Evolutionary conservation across 1,140 invertebrate genomes (phyloP).

Genomic region (Spodoptera litura): DNA sequence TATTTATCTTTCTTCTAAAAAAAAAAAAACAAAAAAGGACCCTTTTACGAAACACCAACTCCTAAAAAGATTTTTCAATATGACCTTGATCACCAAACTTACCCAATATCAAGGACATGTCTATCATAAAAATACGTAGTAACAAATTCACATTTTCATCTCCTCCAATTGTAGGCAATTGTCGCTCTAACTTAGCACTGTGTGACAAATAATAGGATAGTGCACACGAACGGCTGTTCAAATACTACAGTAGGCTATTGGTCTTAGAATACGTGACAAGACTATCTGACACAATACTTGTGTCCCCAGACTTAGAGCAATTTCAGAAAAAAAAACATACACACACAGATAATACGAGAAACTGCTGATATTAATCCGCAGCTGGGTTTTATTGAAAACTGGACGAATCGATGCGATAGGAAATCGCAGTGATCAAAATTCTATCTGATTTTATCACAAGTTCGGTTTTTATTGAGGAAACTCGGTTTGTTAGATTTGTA

Average conservation of each 20-base stretch:
- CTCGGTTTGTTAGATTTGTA: not conserved
- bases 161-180: not conserved
- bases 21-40: too few relatives aligned
- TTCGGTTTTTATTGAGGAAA: constrained; percentile 29
- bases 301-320: constrained; percentile 44
- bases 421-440: constrained; percentile 30
- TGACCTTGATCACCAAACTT: too few relatives aligned
- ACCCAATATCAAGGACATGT: too few relatives aligned
- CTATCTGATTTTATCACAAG: constrained; percentile 14
- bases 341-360: constrained; percentile 47
- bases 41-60: too few relatives aligned
- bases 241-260: constrained; percentile 28
- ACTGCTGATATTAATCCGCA: constrained; percentile 49
- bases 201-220: constrained; percentile 36
- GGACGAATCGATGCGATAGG: constrained; percentile 5
- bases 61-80: too few relatives aligned
- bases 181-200: constrained; percentile 1
- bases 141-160: not conserved
- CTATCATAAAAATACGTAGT: not conserved
- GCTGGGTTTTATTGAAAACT: constrained; percentile 41
- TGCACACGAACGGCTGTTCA: constrained; percentile 16
- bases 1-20: too few relatives aligned
- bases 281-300: constrained; percentile 43
- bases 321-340: constrained; percentile 38
- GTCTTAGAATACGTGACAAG: constrained; percentile 44